Percentiles rank a stretch among this genome's conserved stretches.
Conservation (phyloP, 2,797 vertebrate species). For the Ctenochaetus hawaiiensis region DNA sequence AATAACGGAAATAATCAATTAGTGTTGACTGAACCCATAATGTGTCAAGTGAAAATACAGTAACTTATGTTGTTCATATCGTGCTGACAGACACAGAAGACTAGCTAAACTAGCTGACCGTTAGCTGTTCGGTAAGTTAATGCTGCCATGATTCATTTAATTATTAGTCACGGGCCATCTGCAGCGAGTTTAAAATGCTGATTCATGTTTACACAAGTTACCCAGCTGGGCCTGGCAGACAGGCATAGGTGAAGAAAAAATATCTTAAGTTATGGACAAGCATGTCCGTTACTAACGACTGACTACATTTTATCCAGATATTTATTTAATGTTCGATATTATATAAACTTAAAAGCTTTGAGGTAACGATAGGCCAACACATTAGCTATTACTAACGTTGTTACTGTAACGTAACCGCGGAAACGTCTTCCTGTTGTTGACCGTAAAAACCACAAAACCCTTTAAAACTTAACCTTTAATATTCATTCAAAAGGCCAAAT, state of each 20-base stretch:
- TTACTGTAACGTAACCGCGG: not conserved
- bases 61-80: too few relatives aligned
- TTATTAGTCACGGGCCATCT: slow-evolving; percentile 5
- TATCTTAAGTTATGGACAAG: not conserved
- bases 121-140: too few relatives aligned
- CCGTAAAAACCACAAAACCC: not conserved
- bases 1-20: not conserved
- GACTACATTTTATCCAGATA: rapidly evolving
- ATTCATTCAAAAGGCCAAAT: not conserved
- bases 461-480: not conserved
- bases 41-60: too few relatives aligned
- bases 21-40: not conserved
- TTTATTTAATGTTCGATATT: not conserved
- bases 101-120: too few relatives aligned
- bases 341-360: not conserved
- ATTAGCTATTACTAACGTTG: not conserved
- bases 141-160: not conserved
- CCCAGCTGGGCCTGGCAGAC: slow-evolving; percentile 7
- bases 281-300: not conserved
- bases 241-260: not conserved
- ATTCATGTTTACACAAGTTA: slow-evolving; percentile 76
- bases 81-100: too few relatives aligned
- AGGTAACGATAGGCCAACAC: not conserved
- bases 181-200: slow-evolving; percentile 72
- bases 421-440: not conserved